These are phyloP conservation scores for Varanus salvator DNA, from an alignment of 2,113 vertebrate genomes.

Conservation along the genomic window DNA sequence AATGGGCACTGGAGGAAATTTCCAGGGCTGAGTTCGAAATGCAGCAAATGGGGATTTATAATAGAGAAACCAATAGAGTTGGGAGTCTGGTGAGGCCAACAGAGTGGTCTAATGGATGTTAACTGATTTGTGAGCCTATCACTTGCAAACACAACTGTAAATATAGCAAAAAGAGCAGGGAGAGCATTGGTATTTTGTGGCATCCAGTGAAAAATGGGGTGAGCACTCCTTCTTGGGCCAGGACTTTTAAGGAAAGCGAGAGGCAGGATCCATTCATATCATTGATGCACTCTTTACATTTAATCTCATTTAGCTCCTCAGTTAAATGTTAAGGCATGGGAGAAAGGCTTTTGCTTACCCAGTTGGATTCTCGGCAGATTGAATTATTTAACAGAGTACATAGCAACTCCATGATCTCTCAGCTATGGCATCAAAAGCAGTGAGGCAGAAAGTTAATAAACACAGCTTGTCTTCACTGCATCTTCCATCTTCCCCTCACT, in stretches of 20 bases:
- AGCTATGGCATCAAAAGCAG: slow-evolving; percentile 66
- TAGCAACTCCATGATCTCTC: slow-evolving; percentile 64
- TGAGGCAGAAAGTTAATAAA: slow-evolving; percentile 79
- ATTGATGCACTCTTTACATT: slow-evolving; percentile 68
- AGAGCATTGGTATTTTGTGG: slow-evolving; percentile 45
- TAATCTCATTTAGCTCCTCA: slow-evolving; percentile 73
- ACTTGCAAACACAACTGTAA: slow-evolving; percentile 75
- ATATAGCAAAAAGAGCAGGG: slow-evolving; percentile 56
- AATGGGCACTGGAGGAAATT: slow-evolving; percentile 10
- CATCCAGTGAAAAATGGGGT: slow-evolving; percentile 63
- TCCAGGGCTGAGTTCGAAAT: slow-evolving; percentile 4
- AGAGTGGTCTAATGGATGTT: slow-evolving; percentile 71
- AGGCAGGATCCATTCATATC: slow-evolving; percentile 55
- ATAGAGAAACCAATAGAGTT: slow-evolving; percentile 44
- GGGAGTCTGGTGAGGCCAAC: slow-evolving; percentile 56
- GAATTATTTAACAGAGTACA: slow-evolving; percentile 80
- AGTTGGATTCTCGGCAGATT: slow-evolving; percentile 74
- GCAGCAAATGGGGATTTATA: slow-evolving; percentile 21
- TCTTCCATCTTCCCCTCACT: slow-evolving; percentile 3
- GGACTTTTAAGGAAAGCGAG: slow-evolving; percentile 64
- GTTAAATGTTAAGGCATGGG: slow-evolving; percentile 80
- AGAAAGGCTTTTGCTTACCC: slow-evolving; percentile 65
- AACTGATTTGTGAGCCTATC: slow-evolving; percentile 72
- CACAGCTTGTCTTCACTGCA: slow-evolving; percentile 38
- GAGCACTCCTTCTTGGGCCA: slow-evolving; percentile 43